phyloP scores from a whole-genome alignment of 2,113 vertebrate genomes.

The Carettochelys insculpta region DNA sequence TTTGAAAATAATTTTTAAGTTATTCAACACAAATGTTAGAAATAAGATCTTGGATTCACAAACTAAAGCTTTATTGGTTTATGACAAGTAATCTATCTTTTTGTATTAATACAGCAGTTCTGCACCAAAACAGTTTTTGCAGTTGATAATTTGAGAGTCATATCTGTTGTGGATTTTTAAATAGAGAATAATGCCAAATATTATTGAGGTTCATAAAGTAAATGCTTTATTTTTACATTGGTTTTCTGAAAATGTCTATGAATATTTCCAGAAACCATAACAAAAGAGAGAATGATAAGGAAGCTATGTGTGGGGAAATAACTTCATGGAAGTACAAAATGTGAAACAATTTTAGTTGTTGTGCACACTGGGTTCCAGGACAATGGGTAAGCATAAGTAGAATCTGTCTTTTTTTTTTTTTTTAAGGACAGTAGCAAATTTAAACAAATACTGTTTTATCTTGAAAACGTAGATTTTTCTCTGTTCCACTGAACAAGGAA shows the following conservation, averaged over 20 bases:
- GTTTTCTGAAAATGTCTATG: slow-evolving; percentile 60
- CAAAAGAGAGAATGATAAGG: slow-evolving; percentile 6
- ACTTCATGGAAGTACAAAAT: not conserved
- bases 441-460: not conserved
- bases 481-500: not conserved
- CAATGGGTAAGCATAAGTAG: not conserved
- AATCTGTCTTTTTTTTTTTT: not conserved
- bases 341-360: slow-evolving; percentile 2
- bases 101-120: slow-evolving; percentile 70
- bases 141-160: slow-evolving; percentile 80
- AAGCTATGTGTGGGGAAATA: not conserved
- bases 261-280: slow-evolving; percentile 29
- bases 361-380: not conserved
- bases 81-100: slow-evolving; percentile 81
- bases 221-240: slow-evolving; percentile 54
- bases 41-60: slow-evolving; percentile 74
- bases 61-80: slow-evolving; percentile 78
- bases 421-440: not conserved
- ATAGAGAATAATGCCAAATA: slow-evolving; percentile 69
- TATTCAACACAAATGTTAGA: slow-evolving; percentile 58
- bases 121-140: slow-evolving; percentile 77
- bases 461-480: not conserved
- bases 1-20: slow-evolving; percentile 78
- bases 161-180: slow-evolving; percentile 75
- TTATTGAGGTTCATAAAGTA: slow-evolving; percentile 57